A percentile compares a stretch with the other conserved stretches of the same genome.
Evolutionary conservation across 2,113 vertebrate genomes (phyloP).

Genomic region (Eurypyga helias): DNA sequence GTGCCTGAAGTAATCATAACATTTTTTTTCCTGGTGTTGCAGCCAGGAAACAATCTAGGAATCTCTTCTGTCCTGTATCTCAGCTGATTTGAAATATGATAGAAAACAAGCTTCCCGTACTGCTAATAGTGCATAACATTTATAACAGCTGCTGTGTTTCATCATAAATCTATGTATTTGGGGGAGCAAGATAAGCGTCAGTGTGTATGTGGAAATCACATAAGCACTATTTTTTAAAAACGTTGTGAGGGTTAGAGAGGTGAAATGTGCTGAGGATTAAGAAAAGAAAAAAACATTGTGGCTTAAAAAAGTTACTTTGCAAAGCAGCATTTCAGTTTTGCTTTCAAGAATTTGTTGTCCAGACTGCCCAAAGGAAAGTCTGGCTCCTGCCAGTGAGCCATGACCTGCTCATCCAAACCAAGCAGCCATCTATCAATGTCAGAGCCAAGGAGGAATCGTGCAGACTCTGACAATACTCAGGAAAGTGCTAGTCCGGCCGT

Average conservation of each 20-base stretch:
- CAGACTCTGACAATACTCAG: neutral
- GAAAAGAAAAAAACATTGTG: neutral
- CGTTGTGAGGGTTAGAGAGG: conserved; percentile 35
- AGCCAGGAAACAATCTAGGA: neutral
- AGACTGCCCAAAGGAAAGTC: neutral
- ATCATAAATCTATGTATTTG: conserved; percentile 3
- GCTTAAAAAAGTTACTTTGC: conserved; percentile 20
- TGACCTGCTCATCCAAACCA: neutral
- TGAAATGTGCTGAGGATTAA: conserved; percentile 7
- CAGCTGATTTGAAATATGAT: conserved; percentile 6
- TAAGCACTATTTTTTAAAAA: conserved; percentile 4
- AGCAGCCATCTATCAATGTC: neutral
- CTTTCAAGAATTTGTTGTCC: neutral
- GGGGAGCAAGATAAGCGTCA: neutral
- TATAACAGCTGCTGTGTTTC: conserved; percentile 5
- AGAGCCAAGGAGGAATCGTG: neutral
- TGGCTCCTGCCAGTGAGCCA: neutral
- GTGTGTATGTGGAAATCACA: neutral
- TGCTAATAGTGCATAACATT: neutral
- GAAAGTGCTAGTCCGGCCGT: neutral
- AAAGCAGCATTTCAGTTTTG: neutral
- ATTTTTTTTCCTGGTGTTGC: neutral
- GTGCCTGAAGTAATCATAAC: neutral
- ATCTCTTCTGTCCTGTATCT: neutral
- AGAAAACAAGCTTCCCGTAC: neutral